Conservation (phyloP, 2,797 vertebrate species). For the Neomorphus geoffroyi region DNA sequence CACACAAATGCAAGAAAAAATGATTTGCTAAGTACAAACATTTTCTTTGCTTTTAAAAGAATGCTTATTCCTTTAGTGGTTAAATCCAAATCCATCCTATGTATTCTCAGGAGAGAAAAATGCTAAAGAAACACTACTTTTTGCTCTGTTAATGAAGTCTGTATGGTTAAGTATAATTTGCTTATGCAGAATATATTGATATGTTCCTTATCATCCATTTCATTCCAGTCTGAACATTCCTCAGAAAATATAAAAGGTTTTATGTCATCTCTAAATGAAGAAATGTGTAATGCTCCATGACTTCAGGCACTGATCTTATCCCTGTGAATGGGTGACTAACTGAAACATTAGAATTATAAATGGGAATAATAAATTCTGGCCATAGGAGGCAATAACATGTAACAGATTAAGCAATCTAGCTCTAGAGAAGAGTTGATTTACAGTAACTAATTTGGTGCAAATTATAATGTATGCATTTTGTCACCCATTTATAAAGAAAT, state of each 20-base stretch:
- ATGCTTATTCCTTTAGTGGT: background rate
- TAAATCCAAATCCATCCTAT: background rate
- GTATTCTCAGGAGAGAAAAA: constrained; percentile 28
- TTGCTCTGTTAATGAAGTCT: background rate
- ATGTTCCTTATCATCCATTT: background rate
- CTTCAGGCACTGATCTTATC: constrained; percentile 61
- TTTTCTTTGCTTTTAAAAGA: constrained; percentile 55
- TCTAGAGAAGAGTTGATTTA: constrained; percentile 36
- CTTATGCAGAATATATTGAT: constrained; percentile 22
- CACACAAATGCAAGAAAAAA: constrained; percentile 60
- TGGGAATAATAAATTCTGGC: constrained; percentile 56
- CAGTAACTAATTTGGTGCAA: constrained; percentile 36
- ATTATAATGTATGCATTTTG: constrained; percentile 23
- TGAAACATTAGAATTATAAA: constrained; percentile 67
- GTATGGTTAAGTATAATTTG: background rate
- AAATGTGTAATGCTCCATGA: constrained; percentile 37
- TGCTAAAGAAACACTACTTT: background rate
- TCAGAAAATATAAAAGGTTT: constrained; percentile 63
- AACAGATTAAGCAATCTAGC: constrained; percentile 14
- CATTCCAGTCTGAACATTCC: constrained; percentile 45
- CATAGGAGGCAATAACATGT: constrained; percentile 52
- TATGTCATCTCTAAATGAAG: constrained; percentile 56
- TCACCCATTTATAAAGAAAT: constrained; percentile 39
- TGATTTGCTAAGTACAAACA: constrained; percentile 57
- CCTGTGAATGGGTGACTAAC: constrained; percentile 55